Base-by-base conservation (phyloP, 2,888 invertebrate genomes). In the Axea sp. region DNA sequence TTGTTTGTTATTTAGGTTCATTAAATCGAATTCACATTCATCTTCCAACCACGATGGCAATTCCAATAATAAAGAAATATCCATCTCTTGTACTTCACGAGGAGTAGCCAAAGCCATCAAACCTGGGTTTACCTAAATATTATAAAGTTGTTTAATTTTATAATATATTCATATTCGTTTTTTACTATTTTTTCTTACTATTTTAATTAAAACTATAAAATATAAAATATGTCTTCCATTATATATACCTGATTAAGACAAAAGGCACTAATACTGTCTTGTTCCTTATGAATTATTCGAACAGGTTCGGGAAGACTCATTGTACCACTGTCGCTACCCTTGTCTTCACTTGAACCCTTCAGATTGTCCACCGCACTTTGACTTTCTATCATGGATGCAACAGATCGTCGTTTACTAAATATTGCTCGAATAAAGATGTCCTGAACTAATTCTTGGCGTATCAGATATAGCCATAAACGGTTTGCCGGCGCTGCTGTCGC, bases 261-360 rank as follows among this genome's bases (percentile, higher is more conserved):
- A 90, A 99, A 99, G 22, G 99, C 96, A 53, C 97, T 94, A 79
- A 99, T 98, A 60, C 97, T 96, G 88, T 99, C 99, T 88, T 98
- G 98, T 85, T 99, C 99, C 89, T 99, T 98, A 88, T 99, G 99
- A 78, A 99, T 96, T 80, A 99, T 96, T 78, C 98, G 92, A 68
- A 97, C 96, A 5, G 96, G 96, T 83, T 96, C 96, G 65, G 92
- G 90, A 65, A 91, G 85, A 68, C 87, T 87, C n/a, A 82, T 85
- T 2, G 87, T 87, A 35, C 86, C 86, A 62, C 87, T 84, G 59
- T 86, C 85, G 68, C 86, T 85, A 41, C 85, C 86, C 28, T 86
- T 88, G 35, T 86, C 87, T 30, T 86, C 86, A 12, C 83, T 82
- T 47, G 78, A 76, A 14, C 86, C 86, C 30, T 87, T 81, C 28